These are phyloP conservation scores for Scaptomyza graminum DNA, from an alignment of 1,140 invertebrate genomes.

Conservation along the genomic window DNA sequence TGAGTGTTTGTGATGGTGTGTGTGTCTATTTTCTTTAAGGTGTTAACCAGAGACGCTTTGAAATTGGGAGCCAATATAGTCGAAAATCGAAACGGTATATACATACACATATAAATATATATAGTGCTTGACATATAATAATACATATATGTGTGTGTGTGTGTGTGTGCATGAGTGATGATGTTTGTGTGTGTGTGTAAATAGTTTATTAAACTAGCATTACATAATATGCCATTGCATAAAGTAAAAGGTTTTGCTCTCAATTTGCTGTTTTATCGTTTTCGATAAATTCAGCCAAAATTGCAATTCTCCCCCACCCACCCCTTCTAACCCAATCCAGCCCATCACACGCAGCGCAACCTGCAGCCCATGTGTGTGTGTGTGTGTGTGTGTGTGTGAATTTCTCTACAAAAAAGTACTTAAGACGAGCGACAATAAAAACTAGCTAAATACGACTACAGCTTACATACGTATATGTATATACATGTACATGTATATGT, in stretches of 20 bases:
- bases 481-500: conserved; percentile 2
- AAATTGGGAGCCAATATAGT: background rate
- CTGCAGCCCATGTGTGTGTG: conserved; percentile 20
- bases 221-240: conserved; percentile 52
- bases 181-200: conserved; percentile 18
- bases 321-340: background rate
- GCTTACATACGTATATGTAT: conserved; percentile 15
- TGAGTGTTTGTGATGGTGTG: background rate
- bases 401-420: conserved; percentile 50
- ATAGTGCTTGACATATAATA: background rate
- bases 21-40: background rate
- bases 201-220: conserved; percentile 47
- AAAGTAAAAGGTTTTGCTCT: conserved; percentile 41
- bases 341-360: conserved; percentile 31
- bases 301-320: background rate
- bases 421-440: conserved; percentile 44
- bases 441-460: conserved; percentile 63
- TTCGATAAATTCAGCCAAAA: conserved; percentile 16
- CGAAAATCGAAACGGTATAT: background rate
- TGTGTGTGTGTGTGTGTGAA: conserved; percentile 34
- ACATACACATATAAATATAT: conserved; percentile 10
- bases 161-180: conserved; percentile 10
- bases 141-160: conserved; percentile 28
- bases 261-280: conserved; percentile 21
- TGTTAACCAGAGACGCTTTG: background rate